phyloP scores from a whole-genome alignment of 2,797 vertebrate species.

The Sternarchorhynchus goeldii region DNA sequence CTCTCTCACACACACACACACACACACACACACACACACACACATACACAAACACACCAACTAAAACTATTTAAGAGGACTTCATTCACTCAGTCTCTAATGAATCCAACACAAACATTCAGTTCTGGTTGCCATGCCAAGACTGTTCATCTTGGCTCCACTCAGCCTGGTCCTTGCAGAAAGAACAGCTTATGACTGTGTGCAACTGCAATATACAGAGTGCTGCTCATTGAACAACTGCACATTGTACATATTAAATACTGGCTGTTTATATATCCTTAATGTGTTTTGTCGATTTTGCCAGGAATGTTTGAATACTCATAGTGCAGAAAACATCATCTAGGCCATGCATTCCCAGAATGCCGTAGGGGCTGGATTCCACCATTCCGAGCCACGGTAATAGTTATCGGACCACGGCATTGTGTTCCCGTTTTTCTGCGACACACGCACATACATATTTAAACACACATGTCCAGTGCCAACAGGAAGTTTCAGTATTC shows the following conservation, averaged over 20 bases:
- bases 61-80: not conserved
- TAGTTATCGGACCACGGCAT: conserved; percentile 29
- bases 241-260: not conserved
- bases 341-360: conserved; percentile 2
- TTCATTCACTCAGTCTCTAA: conserved; percentile 3
- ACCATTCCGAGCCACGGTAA: not conserved
- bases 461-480: conserved; percentile 50
- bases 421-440: conserved; percentile 19
- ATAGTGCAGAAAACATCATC: conserved; percentile 1
- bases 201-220: not conserved
- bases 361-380: conserved; percentile 17
- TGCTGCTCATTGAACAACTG: not conserved
- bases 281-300: too few species aligned
- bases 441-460: conserved; percentile 25
- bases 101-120: not conserved
- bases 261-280: too few species aligned
- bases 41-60: too few species aligned
- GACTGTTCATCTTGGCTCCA: not conserved
- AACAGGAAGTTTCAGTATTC: conserved; percentile 15
- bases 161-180: not conserved
- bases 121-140: not conserved
- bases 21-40: not conserved
- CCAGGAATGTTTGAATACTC: not conserved
- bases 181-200: not conserved
- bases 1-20: not conserved